A percentile compares a stretch with the other conserved stretches of the same genome.
Evolutionary conservation across 2,113 vertebrate species (phyloP).

Genomic region (Oreochromis spilurus): DNA sequence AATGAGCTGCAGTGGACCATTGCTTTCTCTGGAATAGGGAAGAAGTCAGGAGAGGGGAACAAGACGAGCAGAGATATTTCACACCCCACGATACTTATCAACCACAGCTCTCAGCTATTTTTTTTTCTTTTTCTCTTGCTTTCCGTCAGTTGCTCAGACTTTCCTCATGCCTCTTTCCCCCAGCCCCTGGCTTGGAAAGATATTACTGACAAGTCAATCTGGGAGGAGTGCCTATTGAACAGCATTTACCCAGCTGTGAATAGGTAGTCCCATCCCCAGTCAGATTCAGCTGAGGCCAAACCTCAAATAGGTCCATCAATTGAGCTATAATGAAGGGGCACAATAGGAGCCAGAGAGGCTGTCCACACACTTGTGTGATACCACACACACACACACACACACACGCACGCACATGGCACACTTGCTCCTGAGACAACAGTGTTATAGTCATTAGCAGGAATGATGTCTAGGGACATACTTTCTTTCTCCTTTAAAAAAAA

Average conservation of each 20-base stretch:
- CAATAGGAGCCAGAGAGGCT: conserved; percentile 32
- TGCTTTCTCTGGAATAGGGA: conserved; percentile 1
- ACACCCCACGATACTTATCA: conserved; percentile 33
- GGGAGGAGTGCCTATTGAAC: conserved; percentile 50
- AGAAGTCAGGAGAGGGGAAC: neutral
- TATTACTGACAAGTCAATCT: conserved; percentile 61
- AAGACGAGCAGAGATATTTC: conserved; percentile 17
- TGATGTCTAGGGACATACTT: neutral
- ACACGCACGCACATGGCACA: neutral
- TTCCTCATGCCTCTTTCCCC: neutral
- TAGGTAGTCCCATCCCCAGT: conserved; percentile 31
- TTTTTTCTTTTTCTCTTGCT: neutral
- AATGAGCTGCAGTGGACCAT: neutral
- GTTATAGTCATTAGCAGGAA: conserved; percentile 15
- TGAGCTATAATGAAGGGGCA: conserved; percentile 52
- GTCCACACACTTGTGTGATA: conserved; percentile 14
- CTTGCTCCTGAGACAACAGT: conserved; percentile 15
- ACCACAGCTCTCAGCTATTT: conserved; percentile 12
- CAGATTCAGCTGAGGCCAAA: conserved; percentile 41
- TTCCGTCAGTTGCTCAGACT: conserved; percentile 11
- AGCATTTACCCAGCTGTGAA: conserved; percentile 60
- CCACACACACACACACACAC: neutral
- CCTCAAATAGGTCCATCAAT: conserved; percentile 57
- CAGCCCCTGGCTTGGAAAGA: conserved; percentile 25
- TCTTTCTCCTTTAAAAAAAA: neutral